These are phyloP conservation scores for Actias luna DNA, from an alignment of 2,888 invertebrate species.

Conservation along the genomic window DNA sequence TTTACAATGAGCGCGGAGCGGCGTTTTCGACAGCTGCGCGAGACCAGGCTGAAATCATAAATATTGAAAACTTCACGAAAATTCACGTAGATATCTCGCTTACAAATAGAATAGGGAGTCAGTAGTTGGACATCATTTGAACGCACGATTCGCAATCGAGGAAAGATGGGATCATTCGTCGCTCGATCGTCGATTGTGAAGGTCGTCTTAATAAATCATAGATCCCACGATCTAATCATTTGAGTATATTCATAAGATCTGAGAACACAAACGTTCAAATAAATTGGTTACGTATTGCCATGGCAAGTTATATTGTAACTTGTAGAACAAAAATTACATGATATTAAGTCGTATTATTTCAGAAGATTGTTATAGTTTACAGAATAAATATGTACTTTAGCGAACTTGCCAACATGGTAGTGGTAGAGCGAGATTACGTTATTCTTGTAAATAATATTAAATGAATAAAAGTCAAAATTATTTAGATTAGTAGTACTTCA, in stretches of 20 bases:
- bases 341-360: background rate
- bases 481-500: background rate
- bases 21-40: constrained; percentile 55
- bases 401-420: background rate
- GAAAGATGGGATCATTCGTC: constrained; percentile 38
- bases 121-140: constrained; percentile 33
- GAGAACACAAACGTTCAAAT: background rate
- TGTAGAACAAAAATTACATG: background rate
- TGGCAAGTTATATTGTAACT: background rate
- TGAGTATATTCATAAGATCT: background rate
- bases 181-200: constrained; percentile 29
- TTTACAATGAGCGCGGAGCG: constrained; percentile 55
- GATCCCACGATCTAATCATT: background rate
- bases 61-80: constrained; percentile 28
- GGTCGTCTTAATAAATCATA: constrained; percentile 18
- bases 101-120: constrained; percentile 47
- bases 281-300: background rate
- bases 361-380: background rate
- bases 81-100: constrained; percentile 19
- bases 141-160: constrained; percentile 28
- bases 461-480: background rate
- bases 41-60: constrained; percentile 42
- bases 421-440: background rate
- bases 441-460: background rate
- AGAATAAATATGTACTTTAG: background rate